Evolutionary conservation across 2,888 invertebrate species (phyloP), one percentile per base, ranked within the genome.

Genomic region (Baronia brevicornis): DNA sequence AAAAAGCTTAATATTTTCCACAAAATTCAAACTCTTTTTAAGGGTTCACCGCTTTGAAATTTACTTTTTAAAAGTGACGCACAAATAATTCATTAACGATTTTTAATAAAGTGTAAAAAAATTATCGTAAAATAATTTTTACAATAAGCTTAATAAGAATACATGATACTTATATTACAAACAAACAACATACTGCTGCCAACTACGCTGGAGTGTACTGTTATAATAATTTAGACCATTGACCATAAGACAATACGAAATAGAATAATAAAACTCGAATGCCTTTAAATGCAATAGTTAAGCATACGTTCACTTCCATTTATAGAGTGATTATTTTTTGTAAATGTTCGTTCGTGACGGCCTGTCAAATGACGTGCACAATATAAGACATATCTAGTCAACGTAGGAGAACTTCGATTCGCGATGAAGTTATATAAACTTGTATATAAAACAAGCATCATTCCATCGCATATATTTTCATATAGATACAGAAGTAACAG

Each of bases 361-460:
- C 65, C 57, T 55, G 58, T 58, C 57, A 51, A 54, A 55, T 51
- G 54, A 33, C 62, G 60, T 64, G 74, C 80, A 79, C 77, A 71
- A 77, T 71, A 60, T 65, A 70, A 78, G 73, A 84, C 82, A 84
- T 84, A 84, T 84, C 82, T 84, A 84, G 82, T 84, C 82, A 84
- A 60, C 55, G 78, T 78, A 77, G 73, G 62, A 59, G 61, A 65
- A 66, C 60, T 57, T 52, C 48, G 50, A 50, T 51, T 39, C 30
- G 43, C 46, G 61, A 64, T 55, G 57, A 64, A 58, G 62, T 68
- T 67, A 70, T 70, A 71, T 57, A 62, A 22, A 68, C 53, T 51
- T 77, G 69, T 78, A 74, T 53, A 73, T 68, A 72, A 57, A 55
- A 47, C 44, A 49, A 32, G 49, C 38, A 48, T 46, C 45, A 74